Conservation (phyloP, 92 coral and sea anemone species). For the Nematostella vectensis region DNA sequence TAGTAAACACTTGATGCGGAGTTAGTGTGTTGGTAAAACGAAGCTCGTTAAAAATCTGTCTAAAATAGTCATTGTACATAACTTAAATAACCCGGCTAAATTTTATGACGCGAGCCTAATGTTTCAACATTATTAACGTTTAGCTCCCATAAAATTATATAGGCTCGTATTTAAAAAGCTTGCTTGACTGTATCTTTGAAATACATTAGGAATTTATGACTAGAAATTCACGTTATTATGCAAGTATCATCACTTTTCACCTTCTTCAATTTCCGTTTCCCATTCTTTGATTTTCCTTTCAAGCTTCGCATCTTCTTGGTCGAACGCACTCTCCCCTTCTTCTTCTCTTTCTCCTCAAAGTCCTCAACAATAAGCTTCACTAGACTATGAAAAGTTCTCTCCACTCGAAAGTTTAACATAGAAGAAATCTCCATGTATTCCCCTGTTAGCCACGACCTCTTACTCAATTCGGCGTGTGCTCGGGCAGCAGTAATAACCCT, state of each 20-base stretch:
- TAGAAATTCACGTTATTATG: not conserved
- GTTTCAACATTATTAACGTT: no score
- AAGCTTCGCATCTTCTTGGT: constrained; percentile 11
- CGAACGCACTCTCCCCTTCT: constrained; percentile 15
- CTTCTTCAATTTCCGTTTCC: not conserved
- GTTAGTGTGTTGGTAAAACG: no score
- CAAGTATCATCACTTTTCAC: not conserved
- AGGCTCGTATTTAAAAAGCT: no score
- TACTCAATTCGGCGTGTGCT: constrained; percentile 34
- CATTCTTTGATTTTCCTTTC: not conserved
- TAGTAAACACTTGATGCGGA: no score
- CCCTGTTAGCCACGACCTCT: constrained; percentile 35
- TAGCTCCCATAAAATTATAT: no score
- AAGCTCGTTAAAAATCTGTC: no score
- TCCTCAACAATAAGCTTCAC: constrained; percentile 11
- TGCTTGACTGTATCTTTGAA: no score
- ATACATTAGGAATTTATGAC: no score
- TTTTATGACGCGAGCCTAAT: no score
- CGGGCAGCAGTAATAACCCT: constrained; percentile 31
- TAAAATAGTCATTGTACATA: no score
- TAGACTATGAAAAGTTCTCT: constrained; percentile 30
- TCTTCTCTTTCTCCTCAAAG: constrained; percentile 16
- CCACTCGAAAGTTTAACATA: constrained; percentile 40
- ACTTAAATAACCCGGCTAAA: no score
- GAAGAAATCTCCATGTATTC: constrained; percentile 71